Percentiles rank a stretch among this genome's conserved stretches.
These are phyloP conservation scores for Bubo blakistoni DNA, from an alignment of 2,113 vertebrate genomes.

Conservation along the genomic window DNA sequence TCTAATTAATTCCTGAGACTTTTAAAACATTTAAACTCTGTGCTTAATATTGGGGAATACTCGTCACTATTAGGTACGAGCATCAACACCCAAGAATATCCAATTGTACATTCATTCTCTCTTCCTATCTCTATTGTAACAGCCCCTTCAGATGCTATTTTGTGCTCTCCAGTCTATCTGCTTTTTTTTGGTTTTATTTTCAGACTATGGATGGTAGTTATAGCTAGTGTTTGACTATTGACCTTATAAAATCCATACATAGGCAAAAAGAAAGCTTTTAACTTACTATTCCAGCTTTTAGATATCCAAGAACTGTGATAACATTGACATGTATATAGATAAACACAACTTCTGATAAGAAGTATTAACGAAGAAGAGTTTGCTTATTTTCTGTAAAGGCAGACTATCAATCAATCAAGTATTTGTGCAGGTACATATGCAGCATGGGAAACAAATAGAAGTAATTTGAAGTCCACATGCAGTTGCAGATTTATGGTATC, in stretches of 20 bases:
- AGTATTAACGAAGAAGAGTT: not conserved
- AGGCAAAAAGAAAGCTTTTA: not conserved
- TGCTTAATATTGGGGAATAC: not conserved
- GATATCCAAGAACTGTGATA: not conserved
- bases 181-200: not conserved
- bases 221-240: not conserved
- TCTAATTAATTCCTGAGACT: not conserved
- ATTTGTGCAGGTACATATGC: not conserved
- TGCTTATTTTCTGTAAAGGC: not conserved
- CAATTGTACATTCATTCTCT: not conserved
- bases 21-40: not conserved
- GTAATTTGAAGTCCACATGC: not conserved
- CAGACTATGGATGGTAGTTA: not conserved
- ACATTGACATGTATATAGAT: not conserved
- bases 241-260: not conserved
- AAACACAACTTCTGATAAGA: not conserved
- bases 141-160: not conserved
- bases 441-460: not conserved
- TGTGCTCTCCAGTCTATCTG: not conserved
- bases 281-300: not conserved
- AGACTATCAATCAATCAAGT: not conserved
- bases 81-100: not conserved
- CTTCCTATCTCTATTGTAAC: not conserved
- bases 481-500: not conserved
- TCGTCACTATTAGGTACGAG: rapidly evolving